A percentile compares a stretch with the other conserved stretches of the same genome.
These are phyloP conservation scores for Amphiprion clarkii DNA, from an alignment of 2,797 vertebrate species.

Conservation along the genomic window DNA sequence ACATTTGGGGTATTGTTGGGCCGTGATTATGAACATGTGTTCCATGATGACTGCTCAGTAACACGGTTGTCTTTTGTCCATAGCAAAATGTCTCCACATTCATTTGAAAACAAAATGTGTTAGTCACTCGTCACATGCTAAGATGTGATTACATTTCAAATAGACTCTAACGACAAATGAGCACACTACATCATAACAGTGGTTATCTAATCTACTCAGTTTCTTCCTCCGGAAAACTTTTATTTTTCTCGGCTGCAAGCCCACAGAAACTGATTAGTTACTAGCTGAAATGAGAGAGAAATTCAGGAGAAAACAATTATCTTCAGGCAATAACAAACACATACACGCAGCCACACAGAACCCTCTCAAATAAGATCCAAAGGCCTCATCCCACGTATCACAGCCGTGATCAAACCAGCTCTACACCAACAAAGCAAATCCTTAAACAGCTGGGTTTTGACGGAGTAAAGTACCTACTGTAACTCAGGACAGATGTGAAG, in stretches of 20 bases:
- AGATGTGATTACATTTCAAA: slow-evolving; percentile 43
- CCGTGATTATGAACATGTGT: slow-evolving; percentile 58
- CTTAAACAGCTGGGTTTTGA: slow-evolving; percentile 73
- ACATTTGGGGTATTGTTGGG: slow-evolving; percentile 55
- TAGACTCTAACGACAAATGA: slow-evolving; percentile 32
- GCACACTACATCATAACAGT: slow-evolving; percentile 36
- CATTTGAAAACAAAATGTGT: slow-evolving; percentile 40
- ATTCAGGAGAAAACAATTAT: neutral
- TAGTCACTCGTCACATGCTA: slow-evolving; percentile 37
- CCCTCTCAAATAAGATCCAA: slow-evolving; percentile 42
- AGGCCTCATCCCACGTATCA: slow-evolving; percentile 44
- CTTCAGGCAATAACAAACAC: slow-evolving; percentile 25
- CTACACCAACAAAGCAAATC: slow-evolving; percentile 70
- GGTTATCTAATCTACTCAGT: slow-evolving; percentile 75
- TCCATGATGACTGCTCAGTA: slow-evolving; percentile 52
- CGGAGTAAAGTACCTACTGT: slow-evolving; percentile 73
- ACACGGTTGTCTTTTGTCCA: slow-evolving; percentile 53
- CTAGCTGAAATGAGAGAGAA: slow-evolving; percentile 42
- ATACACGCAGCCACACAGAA: slow-evolving; percentile 30
- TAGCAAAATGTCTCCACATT: slow-evolving; percentile 36
- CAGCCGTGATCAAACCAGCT: slow-evolving; percentile 52
- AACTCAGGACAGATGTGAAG: slow-evolving; percentile 81
- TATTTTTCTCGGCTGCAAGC: slow-evolving; percentile 61
- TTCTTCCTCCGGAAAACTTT: slow-evolving; percentile 69
- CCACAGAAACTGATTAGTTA: slow-evolving; percentile 39